phyloP scores from a whole-genome alignment of 2,797 vertebrate genomes.

The Betta splendens region DNA sequence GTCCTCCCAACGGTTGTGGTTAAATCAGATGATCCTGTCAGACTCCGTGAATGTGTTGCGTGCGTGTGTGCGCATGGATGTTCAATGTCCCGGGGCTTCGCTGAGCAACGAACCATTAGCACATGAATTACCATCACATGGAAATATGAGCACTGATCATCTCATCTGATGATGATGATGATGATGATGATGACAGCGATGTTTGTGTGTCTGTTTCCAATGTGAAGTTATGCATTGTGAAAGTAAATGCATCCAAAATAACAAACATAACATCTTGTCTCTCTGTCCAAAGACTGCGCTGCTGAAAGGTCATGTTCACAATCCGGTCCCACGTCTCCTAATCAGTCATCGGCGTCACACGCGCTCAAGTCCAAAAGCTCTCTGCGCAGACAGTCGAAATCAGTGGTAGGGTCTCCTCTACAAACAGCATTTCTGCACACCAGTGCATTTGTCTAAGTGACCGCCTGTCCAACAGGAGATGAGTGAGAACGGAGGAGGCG shows the following conservation, averaged over 20 bases:
- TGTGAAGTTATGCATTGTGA: background rate
- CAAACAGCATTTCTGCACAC: background rate
- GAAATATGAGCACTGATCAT: conserved; percentile 29
- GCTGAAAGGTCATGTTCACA: conserved; percentile 87
- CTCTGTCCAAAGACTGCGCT: conserved; percentile 81
- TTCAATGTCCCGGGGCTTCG: conserved; percentile 33
- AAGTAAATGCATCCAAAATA: background rate
- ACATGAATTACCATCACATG: conserved; percentile 37
- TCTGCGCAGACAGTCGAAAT: conserved; percentile 87
- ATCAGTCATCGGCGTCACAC: conserved; percentile 75
- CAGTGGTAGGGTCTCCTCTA: conserved; percentile 78
- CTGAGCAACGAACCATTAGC: conserved; percentile 26
- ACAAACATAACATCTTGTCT: conserved; percentile 26
- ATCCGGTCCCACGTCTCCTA: conserved; percentile 78
- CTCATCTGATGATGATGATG: background rate
- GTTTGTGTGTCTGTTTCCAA: conserved; percentile 2
- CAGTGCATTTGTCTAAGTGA: background rate
- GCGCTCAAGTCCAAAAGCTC: conserved; percentile 78
- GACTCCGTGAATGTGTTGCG: conserved; percentile 14
- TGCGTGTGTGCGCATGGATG: conserved; percentile 6
- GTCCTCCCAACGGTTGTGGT: conserved; percentile 21
- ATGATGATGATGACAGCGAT: background rate
- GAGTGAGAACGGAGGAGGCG: conserved; percentile 90
- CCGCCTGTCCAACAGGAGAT: conserved; percentile 86
- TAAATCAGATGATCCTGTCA: conserved; percentile 33